Evolutionary conservation across 2,797 vertebrate genomes (phyloP), one percentile per base, ranked within the genome.

Genomic region (Philypnodon macrostomus): DNA sequence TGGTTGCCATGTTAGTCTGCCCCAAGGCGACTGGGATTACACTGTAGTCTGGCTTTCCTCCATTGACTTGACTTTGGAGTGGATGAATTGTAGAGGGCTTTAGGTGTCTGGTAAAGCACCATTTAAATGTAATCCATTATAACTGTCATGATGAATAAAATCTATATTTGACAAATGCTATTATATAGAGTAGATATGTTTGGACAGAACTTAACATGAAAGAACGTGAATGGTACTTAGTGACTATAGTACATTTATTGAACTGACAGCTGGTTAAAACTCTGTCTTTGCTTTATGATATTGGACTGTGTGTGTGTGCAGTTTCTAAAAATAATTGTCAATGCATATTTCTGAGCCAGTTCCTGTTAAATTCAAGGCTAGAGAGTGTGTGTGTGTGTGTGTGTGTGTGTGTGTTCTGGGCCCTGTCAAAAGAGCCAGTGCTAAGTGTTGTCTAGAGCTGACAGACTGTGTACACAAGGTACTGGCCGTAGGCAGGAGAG

Each of bases 391-490:
- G 27, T 58, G n/a, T 47, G 36, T 63, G 41, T 57, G 27, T 58
- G n/a, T 47, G 36, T 63, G n/a, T 42, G 41, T 57, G 27, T 58
- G n/a, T 47, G 36, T 63, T 70, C 40, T 48, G 55, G 26, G 53
- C 33, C 36, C 34, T 19, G 48, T 72, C 64, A 52, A 52, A 63
- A 51, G 6, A 73, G 53, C 42, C 24, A 12, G 15, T 1, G n/a
- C 36, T 9, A 31, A 53, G 47, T 9, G 42, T 47, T 39, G 50
- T 62, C 58, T 60, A 64, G 60, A 77, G 37, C 36, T 57, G 67
- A 70, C 73, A 53, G 59, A 14, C 27, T 67, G 47, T 60, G 39
- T 63, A 53, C 19, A 64, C 54, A 62, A 23, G 36, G 54, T 30
- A n/a, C n/a, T n/a, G n/a, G n/a, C 36, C 44, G 26, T 8, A 15